Evolutionary conservation across 2,113 vertebrate genomes (phyloP), one percentile per base, ranked within the genome.

Genomic region (Pluvialis apricaria): DNA sequence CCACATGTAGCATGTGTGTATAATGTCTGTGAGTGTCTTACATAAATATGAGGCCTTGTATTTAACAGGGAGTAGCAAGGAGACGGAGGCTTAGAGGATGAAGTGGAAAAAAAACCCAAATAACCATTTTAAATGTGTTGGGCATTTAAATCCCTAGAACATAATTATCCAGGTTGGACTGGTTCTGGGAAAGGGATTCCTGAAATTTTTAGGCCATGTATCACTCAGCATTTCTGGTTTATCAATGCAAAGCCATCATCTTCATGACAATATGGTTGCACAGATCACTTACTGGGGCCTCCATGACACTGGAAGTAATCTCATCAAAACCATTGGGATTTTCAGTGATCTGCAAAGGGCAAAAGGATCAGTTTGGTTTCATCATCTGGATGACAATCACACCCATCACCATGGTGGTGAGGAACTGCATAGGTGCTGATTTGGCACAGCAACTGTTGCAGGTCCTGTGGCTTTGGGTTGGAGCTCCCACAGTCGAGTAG

Each of bases 351-450:
- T 69, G 19, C 9, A 16, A 55, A 75, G 51, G 40, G 49, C 40
- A 47, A 65, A 87, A 68, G 26, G 31, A 69, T 42, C 7, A 24
- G 6, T 47, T 88, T 71, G 47, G 28, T 66, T 88, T 66, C 44
- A 31, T 62, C 31, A 54, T 13, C n/a, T 68, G 58, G 34, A 20
- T 61, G 38, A 26, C 51, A 78, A 22, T 60, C 58, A 31, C 0
- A 0, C 21, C 25, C 49, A 25, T 22, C 5, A 1, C 40, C 54
- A 26, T 5, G 24, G 24, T 15, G 36, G 20, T 49, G 28, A 62
- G 36, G 61, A 66, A 5, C 36, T 32, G 24, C 19, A 2, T 6
- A 32, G 73, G 18, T 5, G 5, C 34, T 77, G 73, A 36, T 82
- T 64, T 55, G 13, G 47, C 11, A 2, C 24, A 32, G 15, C 11